Evolutionary conservation across 2,797 vertebrate genomes (phyloP), one percentile per base, ranked within the genome.

Genomic region (Acanthurus tractus): DNA sequence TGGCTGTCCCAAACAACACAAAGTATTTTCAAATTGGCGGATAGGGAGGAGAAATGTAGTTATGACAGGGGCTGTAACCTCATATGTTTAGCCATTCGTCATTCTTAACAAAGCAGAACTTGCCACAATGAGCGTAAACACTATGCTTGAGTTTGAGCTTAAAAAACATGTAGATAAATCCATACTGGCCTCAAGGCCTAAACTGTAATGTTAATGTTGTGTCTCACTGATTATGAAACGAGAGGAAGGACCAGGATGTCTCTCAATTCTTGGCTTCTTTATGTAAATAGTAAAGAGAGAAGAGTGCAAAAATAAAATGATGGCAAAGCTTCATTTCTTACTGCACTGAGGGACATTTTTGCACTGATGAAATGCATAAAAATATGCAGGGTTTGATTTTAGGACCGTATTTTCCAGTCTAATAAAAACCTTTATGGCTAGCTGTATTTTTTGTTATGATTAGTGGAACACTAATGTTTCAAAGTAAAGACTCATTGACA

Each of bases 91-190:
- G 79, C 61, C 64, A 76, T 85, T 85, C 56, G 63, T 89, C 78
- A 86, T 77, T 75, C 71, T 81, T 75, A 89, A 89, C 83, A 76
- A 87, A 89, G 87, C 90, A 84, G 77, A 92, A 92, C 89, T 80
- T 48, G 53, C 81, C 74, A 62, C 80, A 86, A 72, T 70, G 58
- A 88, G 72, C 17, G 59, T 84, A 89, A 89, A 91, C 82, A 87
- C 68, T 68, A 63, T 62, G 70, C 88, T 45, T 59, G 70, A 78
- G 63, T 76, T 79, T 73, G 74, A 84, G 71, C 62, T 84, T 73
- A 68, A 84, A 84, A 81, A 84, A 81, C 57, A 74, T 58, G 67
- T 29, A 74, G 70, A 86, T 78, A 72, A 88, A 88, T 75, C 81
- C 64, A 69, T 53, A 48, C 42, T 29, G 53, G 65, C 68, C 67